Percentiles rank a stretch among this genome's conserved stretches.
These are phyloP conservation scores for Linurgus olivaceus DNA, from an alignment of 2,797 vertebrate genomes.

Conservation along the genomic window DNA sequence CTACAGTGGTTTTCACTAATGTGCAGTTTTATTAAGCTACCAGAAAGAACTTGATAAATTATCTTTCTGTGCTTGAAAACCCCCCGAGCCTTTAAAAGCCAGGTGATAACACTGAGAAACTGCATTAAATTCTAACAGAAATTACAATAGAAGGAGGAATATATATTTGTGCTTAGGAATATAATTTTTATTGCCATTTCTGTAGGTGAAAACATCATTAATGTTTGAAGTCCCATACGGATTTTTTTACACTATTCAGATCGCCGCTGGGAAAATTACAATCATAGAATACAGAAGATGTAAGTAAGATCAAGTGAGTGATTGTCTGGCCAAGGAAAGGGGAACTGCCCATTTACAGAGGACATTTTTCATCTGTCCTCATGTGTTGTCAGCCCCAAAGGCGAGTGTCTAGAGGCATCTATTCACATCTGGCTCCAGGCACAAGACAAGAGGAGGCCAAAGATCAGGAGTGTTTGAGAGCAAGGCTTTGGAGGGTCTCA, in stretches of 20 bases:
- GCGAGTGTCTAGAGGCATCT: background rate
- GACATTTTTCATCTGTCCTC: background rate
- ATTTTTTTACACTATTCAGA: background rate
- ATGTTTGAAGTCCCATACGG: background rate
- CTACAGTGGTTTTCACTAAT: background rate
- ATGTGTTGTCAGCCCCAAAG: background rate
- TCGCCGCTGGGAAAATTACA: background rate
- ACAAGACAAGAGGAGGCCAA: background rate
- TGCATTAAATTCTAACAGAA: background rate
- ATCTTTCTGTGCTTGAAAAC: background rate
- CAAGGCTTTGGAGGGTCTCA: fast-evolving
- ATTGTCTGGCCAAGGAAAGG: background rate
- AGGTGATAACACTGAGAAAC: background rate
- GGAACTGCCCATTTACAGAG: background rate
- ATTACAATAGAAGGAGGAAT: background rate
- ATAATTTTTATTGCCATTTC: background rate
- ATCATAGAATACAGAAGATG: background rate
- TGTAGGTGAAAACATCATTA: background rate
- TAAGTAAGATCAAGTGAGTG: background rate
- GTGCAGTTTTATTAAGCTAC: background rate
- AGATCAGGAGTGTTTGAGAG: background rate
- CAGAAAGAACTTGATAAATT: background rate
- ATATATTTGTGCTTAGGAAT: background rate
- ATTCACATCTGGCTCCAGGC: background rate
- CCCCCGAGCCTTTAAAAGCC: background rate